Conservation (phyloP, 2,113 vertebrate species). For the Chaetodon auriga region DNA sequence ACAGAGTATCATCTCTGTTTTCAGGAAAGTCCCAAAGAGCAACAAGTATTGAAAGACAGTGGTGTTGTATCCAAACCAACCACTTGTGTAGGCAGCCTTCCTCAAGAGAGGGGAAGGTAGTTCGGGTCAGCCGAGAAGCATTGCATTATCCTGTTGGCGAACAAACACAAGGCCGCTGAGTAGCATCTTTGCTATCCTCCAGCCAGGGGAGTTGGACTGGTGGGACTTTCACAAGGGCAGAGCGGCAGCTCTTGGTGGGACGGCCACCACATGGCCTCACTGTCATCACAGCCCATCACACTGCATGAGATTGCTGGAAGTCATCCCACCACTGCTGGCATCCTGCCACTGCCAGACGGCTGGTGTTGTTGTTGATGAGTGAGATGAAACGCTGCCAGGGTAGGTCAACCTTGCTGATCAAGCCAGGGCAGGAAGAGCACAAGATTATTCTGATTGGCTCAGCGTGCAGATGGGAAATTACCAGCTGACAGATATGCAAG, state of each 20-base stretch:
- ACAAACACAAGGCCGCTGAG: neutral
- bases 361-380: constrained; percentile 39
- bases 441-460: constrained; percentile 9
- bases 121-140: neutral
- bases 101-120: neutral
- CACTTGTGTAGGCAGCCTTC: no score
- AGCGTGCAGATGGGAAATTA: constrained; percentile 17
- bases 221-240: constrained; percentile 20
- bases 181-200: constrained; percentile 4
- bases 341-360: constrained; percentile 16
- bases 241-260: constrained; percentile 11
- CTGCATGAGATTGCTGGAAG: constrained; percentile 39
- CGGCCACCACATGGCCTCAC: constrained; percentile 29
- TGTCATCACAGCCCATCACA: constrained; percentile 36
- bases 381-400: constrained; percentile 22
- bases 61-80: neutral
- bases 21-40: neutral
- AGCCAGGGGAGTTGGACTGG: neutral
- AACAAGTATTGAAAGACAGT: neutral
- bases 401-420: constrained; percentile 29
- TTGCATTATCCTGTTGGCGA: neutral
- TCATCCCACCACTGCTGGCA: constrained; percentile 35
- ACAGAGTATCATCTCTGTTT: neutral
- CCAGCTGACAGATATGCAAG: neutral
- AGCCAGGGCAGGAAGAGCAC: constrained; percentile 2